Evolutionary conservation across 2,113 vertebrate species (phyloP), one percentile per base, ranked within the genome.

Genomic region (Cheirogaleus medius): DNA sequence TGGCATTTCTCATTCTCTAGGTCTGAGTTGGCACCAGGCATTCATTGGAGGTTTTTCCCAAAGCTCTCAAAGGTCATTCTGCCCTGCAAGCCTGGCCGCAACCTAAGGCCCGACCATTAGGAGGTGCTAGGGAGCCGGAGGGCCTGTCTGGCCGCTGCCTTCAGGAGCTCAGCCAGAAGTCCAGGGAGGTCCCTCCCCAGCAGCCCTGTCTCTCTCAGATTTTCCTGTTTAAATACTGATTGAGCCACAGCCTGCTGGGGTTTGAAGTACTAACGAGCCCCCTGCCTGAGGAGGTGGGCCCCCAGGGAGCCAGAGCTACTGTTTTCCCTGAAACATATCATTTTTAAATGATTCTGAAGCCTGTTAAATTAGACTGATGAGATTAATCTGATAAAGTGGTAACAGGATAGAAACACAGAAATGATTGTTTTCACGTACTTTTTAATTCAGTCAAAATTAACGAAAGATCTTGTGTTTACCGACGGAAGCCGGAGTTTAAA

Each of bases 361-460:
- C 88, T 95, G 90, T 64, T 5, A 1, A 63, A 76, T 91, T 93
- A 78, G 87, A 71, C 54, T 37, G 42, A 80, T 90, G 37, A 54
- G n/a, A 34, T 47, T 29, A 93, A 18, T 95, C 89, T 96, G 68
- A 74, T 88, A 42, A 73, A 80, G 32, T 27, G 80, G 32, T 4
- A 78, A 64, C 56, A 74, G 91, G 81, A 21, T 52, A 94, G 88
- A 82, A 14, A 0, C 42, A 37, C 66, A 63, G 29, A 88, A 94
- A 25, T 29, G 84, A 15, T 93, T 42, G 0, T 88, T 95, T 94
- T 97, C 92, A 68, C 25, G 11, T 80, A 56, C 63, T 68, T 14
- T 83, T 94, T 84, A 87, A 95, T 81, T 97, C 90, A 85, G 25
- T 69, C 87, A 78, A 91, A 81, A 91, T 83, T 94, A 93, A 80